Evolutionary conservation across 2,797 vertebrate genomes (phyloP).

Genomic region (Thamnophis elegans): DNA sequence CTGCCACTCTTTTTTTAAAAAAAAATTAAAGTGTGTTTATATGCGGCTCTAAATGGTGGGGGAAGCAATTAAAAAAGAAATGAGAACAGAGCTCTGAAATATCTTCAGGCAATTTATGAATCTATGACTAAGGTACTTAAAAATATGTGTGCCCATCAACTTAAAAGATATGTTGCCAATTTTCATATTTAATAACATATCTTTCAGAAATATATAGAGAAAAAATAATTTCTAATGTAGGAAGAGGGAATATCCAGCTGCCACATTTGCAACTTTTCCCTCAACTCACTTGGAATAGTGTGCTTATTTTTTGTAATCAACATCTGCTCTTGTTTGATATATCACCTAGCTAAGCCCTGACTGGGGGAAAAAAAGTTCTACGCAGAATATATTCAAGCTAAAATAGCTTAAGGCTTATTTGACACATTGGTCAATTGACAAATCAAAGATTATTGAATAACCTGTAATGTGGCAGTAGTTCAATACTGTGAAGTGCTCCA

Average conservation of each 20-base stretch:
- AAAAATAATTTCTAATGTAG: not conserved
- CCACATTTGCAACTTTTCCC: not conserved
- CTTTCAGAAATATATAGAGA: not conserved
- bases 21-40: not conserved
- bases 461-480: not conserved
- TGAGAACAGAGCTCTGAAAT: not conserved
- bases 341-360: not conserved
- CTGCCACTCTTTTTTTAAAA: not conserved
- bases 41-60: not conserved
- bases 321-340: not conserved
- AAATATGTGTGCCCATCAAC: not conserved
- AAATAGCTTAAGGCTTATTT: not conserved
- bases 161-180: slow-evolving; percentile 12
- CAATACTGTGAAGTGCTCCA: not conserved
- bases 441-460: not conserved
- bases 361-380: not conserved
- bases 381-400: not conserved
- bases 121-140: not conserved
- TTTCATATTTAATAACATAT: slow-evolving; percentile 29
- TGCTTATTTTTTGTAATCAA: not conserved
- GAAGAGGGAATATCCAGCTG: not conserved
- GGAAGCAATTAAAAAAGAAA: not conserved
- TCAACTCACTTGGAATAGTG: not conserved
- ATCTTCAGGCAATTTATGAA: not conserved
- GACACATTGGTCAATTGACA: not conserved